Evolutionary conservation across 2,797 vertebrate species (phyloP).

Genomic region (Tauraco hartlaubi): DNA sequence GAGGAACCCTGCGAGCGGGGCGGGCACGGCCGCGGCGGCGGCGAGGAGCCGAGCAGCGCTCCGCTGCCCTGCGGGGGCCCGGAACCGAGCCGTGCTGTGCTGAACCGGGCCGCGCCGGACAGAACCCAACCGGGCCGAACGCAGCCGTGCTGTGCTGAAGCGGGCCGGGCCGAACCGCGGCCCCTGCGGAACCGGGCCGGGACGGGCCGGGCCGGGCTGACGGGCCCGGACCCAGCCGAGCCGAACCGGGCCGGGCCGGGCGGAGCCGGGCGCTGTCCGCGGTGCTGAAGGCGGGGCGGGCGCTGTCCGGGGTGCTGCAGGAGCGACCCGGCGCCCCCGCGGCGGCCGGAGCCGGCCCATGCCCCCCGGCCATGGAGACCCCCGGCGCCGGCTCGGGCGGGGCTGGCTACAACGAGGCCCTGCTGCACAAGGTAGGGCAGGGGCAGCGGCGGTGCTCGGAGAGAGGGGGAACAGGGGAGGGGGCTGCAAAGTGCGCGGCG

Average conservation of each 20-base stretch:
- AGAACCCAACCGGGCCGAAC: not conserved
- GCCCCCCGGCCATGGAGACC: not conserved
- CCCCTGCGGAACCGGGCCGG: not conserved
- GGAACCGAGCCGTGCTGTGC: not conserved
- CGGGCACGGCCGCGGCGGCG: not conserved
- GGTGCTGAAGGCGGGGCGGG: not conserved
- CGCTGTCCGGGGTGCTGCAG: not conserved
- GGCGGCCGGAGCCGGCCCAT: not conserved
- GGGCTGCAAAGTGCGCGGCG: too few relatives aligned
- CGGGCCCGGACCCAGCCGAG: not conserved
- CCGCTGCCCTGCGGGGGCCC: not conserved
- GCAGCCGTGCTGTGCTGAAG: not conserved
- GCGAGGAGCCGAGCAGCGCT: not conserved
- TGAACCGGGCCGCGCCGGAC: not conserved
- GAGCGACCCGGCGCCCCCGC: too few relatives aligned
- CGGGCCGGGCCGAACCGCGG: not conserved
- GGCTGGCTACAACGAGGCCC: slow-evolving; percentile 42
- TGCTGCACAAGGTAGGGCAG: slow-evolving; percentile 63
- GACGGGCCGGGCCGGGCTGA: too few relatives aligned
- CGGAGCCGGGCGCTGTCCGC: not conserved
- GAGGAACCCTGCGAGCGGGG: not conserved
- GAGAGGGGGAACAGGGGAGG: not conserved
- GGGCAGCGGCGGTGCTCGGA: not conserved
- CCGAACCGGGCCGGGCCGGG: not conserved
- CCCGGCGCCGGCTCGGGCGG: not conserved